Conservation (phyloP, 1,140 invertebrate genomes). For the Drosophila elegans region DNA sequence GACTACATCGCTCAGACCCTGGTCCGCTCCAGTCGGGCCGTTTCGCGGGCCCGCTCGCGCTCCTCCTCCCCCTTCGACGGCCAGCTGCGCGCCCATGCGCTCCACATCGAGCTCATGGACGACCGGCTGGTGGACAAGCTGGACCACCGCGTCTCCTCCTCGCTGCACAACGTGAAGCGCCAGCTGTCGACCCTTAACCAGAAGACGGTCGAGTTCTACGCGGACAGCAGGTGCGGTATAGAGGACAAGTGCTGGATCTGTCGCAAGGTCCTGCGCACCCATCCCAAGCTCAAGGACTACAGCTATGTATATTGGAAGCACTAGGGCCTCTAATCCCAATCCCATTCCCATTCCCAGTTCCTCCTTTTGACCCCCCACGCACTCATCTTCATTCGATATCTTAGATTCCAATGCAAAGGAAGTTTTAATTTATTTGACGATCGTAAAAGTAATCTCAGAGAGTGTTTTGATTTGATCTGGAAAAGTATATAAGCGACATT, state of each 20-base stretch:
- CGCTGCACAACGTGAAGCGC: slow-evolving; percentile 82
- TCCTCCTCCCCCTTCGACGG: slow-evolving; percentile 54
- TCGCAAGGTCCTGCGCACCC: slow-evolving; percentile 78
- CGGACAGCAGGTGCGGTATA: slow-evolving; percentile 84
- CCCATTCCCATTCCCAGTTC: slow-evolving; percentile 8
- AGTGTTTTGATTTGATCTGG: background rate
- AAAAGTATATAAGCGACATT: background rate
- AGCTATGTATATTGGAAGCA: slow-evolving; percentile 78
- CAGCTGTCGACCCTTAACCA: slow-evolving; percentile 78
- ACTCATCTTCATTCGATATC: slow-evolving; percentile 25
- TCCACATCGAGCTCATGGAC: slow-evolving; percentile 81
- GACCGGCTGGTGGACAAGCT: slow-evolving; percentile 81
- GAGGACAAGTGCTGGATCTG: slow-evolving; percentile 84
- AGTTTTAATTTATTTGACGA: background rate
- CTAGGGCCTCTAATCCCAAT: slow-evolving; percentile 21
- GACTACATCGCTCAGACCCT: slow-evolving; percentile 71
- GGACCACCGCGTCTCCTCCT: slow-evolving; percentile 81
- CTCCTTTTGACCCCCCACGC: background rate
- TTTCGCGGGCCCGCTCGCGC: slow-evolving; percentile 64
- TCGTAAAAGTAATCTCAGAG: slow-evolving; percentile 6
- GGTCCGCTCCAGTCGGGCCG: slow-evolving; percentile 70
- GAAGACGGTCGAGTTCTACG: slow-evolving; percentile 79
- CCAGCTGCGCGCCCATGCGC: slow-evolving; percentile 61
- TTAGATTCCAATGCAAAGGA: background rate
- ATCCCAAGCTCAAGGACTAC: slow-evolving; percentile 82